Evolutionary conservation across 2,113 vertebrate species (phyloP).

Genomic region (Chloropsis cyanopogon): DNA sequence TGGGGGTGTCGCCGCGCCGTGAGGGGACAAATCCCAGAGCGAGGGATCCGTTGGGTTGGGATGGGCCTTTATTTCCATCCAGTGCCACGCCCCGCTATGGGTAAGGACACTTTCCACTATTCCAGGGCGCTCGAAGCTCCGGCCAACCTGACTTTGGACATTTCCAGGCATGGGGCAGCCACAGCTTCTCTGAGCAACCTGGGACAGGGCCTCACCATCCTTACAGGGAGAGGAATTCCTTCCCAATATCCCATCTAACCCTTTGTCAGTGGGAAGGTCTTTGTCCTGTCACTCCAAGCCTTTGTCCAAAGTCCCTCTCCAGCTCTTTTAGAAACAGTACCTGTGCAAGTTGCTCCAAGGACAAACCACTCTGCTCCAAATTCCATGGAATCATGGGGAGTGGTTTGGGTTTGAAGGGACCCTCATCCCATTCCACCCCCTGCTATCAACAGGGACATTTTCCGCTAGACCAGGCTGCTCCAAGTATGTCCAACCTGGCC

Average conservation of each 20-base stretch:
- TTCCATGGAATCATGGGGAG: not conserved
- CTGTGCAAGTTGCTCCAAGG: not conserved
- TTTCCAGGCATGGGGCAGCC: not conserved
- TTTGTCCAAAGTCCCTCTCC: not conserved
- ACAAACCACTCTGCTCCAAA: not conserved
- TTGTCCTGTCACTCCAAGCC: not conserved
- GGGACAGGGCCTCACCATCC: not conserved
- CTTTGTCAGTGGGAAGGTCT: not conserved
- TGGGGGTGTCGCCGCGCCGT: accelerated
- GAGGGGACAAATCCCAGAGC: accelerated
- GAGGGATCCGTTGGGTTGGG: accelerated
- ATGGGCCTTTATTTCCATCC: not conserved
- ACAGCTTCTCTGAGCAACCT: not conserved
- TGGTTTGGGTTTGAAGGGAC: not conserved
- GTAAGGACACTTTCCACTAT: not conserved
- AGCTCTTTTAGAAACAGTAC: not conserved
- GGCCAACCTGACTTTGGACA: not conserved
- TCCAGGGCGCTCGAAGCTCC: too few species aligned
- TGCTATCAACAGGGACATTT: not conserved
- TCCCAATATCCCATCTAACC: not conserved
- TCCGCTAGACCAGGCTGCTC: not conserved
- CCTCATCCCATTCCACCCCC: not conserved
- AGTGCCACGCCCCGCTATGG: too few species aligned
- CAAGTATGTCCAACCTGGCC: not conserved
- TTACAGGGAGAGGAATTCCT: not conserved